Base-by-base conservation (phyloP, 2,113 vertebrate species). In the Coracopsis vasa region DNA sequence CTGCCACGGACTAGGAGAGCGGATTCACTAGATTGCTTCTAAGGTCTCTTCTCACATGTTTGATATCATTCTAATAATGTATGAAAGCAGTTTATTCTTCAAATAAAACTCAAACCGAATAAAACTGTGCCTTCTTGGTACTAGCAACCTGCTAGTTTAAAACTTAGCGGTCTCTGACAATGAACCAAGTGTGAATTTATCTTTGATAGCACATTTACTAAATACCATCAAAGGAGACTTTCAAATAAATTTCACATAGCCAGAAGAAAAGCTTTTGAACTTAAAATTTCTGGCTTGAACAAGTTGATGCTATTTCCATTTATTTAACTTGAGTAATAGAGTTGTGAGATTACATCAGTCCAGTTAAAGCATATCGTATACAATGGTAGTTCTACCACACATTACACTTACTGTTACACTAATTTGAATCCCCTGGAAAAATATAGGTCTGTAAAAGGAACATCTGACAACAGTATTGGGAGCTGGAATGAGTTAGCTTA, bases 251-350 rank as follows among this genome's bases (percentile, higher is more conserved):
- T 91, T 92, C 61, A 94, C 27, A 11, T 33, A 92, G 41, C 29
- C 62, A 92, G 88, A 78, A 80, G 61, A 91, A 86, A 94, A 94
- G 72, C 17, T 93, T 93, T 84, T 79, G 39, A 91, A 62, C n/a
- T 87, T 77, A 47, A 81, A 64, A 83, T 88, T 87, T 56, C 82
- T 79, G 39, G 9, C 16, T 88, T 85, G 80, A 92, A 51, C 37
- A 93, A 89, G 47, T 74, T 20, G 29, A 78, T 79, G 31, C 6
- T 89, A 44, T 89, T 89, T 89, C 61, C 50, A 53, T 80, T 74
- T 84, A 83, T 88, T 88, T 87, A 92, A 50, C 28, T 80, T 65
- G 47, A 94, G 29, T 42, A 71, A 84, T 15, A 42, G 42, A 70
- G 58, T 67, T 5, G 2, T 66, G 47, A 89, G 23, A 65, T 81